Evolutionary conservation across 2,888 invertebrate species (phyloP), one percentile per base, ranked within the genome.

Genomic region (Leptopilina myrica): DNA sequence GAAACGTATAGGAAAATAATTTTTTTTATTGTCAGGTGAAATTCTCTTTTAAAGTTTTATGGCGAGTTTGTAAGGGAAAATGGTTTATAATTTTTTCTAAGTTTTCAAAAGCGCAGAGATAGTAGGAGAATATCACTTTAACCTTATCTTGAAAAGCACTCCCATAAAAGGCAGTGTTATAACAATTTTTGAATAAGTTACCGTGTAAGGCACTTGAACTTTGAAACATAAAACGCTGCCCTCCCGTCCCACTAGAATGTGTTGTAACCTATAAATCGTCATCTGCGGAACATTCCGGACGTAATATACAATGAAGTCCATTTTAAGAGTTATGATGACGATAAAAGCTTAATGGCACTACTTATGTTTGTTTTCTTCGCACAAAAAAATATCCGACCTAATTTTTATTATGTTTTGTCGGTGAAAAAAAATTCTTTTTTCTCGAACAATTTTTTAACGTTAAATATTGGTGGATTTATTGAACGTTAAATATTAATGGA

Each of bases 171-270:
- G 46, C 15, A 12, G 46, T 46, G 46, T 67, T 67, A 20, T 67
- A 67, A 15, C 20, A 20, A 67, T 49, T 67, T 66, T 49, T 49
- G 46, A 67, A 49, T 67, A 49, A 67, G n/a, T 67, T 67, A 20
- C 12, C 12, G 46, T 46, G 46, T 15, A 20, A 49, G 46, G 46
- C 20, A 67, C 67, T 49, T 67, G 46, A 67, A 49, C 43, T 49
- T 12, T 67, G 20, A 46, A 67, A 46, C 67, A 49, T 67, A 67
- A 67, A 67, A 49, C 46, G 46, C 9, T 7, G 8, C n/a, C 67
- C 12, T 33, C 33, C 33, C 33, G 33, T 33, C 33, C 33, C 33
- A 33, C 33, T 33, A 20, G 67, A 67, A 67, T 46, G 43, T 20
- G 40, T 46, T 11, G 49, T 67, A 46, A 49, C 12, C 67, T 11